Evolutionary conservation across 2,888 invertebrate genomes (phyloP), one percentile per base, ranked within the genome.

Genomic region (Branchinecta sandiegonensis): DNA sequence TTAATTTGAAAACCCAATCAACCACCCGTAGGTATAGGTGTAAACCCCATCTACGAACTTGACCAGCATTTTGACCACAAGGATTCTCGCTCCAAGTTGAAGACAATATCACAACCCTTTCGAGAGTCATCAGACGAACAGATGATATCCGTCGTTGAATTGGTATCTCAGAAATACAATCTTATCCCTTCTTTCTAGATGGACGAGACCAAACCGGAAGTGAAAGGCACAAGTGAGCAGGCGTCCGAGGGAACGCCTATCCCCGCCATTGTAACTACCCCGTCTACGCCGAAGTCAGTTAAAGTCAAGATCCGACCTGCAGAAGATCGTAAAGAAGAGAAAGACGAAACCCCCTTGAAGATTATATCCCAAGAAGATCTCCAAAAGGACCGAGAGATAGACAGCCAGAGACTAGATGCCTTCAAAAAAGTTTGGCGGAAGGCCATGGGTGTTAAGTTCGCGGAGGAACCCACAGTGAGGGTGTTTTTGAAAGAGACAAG

Each of bases 341-440:
- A 37, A 37, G 37, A 37, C 37, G 37, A 37, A 4, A 37, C 37
- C 6, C 37, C 56, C 8, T 17, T 14, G 56, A 56, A 17, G 8
- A 56, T 56, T 9, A 17, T 56, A 14, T 56, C 56, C 8, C 14
- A n/a, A 8, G 56, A 56, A 56, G 56, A 56, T 17, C 17, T 56
- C 14, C n/a, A 56, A 56, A 56, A 56, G 8, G 56, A 56, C 17
- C n/a, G 56, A 56, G 56, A 56, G 17, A 56, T 56, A n/a, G 56
- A 56, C 56, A 17, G 17, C 56, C n/a, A 56, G 17, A n/a, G 56
- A 56, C 56, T 14, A 14, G 56, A n/a, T 14, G 56, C 14, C 14
- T 56, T 56, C 56, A 56, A 56, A 56, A 56, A 56, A 56, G 56
- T 17, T 14, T 56, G n/a, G n/a, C n/a, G 56, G 17, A 56, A 56